phyloP scores from a whole-genome alignment of 2,797 vertebrate genomes.

The Sebastiscus albofasciatus region DNA sequence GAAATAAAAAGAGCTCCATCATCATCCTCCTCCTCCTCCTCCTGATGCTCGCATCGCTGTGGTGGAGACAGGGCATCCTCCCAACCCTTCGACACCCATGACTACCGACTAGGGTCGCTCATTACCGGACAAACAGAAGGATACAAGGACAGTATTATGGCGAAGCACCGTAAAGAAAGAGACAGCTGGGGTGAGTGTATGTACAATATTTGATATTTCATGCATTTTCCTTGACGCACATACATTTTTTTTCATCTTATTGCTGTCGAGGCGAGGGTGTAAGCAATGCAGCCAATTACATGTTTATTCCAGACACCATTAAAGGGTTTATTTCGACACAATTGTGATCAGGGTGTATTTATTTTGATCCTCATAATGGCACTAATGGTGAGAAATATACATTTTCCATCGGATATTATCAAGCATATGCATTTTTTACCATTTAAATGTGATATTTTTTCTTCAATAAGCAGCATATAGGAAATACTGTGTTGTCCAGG shows the following conservation, averaged over 20 bases:
- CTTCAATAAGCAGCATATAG: neutral
- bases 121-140: conserved; percentile 47
- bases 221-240: neutral
- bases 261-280: conserved; percentile 47
- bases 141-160: conserved; percentile 73
- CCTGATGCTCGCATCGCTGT: conserved; percentile 71
- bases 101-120: conserved; percentile 60
- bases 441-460: neutral
- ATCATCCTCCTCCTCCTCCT: conserved; percentile 43
- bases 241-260: neutral
- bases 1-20: conserved; percentile 77
- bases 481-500: neutral
- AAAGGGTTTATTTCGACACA: conserved; percentile 2
- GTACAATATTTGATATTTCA: conserved; percentile 58
- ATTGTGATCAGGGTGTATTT: neutral
- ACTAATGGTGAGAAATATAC: neutral
- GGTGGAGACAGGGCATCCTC: conserved; percentile 68
- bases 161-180: conserved; percentile 85
- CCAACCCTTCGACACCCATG: conserved; percentile 72
- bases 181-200: conserved; percentile 90
- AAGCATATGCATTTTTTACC: neutral
- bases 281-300: conserved; percentile 47
- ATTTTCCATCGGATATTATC: conserved; percentile 1
- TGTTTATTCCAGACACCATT: conserved; percentile 31
- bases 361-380: neutral